Conservation (phyloP, 2,888 invertebrate species). For the Drosophila yooni region DNA sequence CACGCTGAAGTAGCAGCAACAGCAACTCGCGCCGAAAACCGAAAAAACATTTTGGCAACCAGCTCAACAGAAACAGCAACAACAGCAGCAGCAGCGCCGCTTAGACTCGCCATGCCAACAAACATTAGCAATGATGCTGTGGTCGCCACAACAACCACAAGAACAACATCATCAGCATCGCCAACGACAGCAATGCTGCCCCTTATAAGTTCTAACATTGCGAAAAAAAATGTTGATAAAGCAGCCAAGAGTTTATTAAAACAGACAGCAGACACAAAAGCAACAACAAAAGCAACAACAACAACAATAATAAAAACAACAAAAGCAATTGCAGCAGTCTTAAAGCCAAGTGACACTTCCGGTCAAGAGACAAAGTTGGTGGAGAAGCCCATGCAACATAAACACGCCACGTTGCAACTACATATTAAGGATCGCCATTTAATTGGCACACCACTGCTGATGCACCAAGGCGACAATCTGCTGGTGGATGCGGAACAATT, state of each 20-base stretch:
- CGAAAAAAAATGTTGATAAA: constrained; percentile 41
- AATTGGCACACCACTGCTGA: constrained; percentile 84
- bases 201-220: constrained; percentile 48
- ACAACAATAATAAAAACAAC: constrained; percentile 13
- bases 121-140: constrained; percentile 65
- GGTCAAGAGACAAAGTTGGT: constrained; percentile 49
- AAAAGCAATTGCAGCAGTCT: constrained; percentile 15
- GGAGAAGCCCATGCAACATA: constrained; percentile 59
- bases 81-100: constrained; percentile 30
- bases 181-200: constrained; percentile 64
- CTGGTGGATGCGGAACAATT: constrained; percentile 81
- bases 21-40: constrained; percentile 40
- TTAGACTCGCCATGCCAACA: constrained; percentile 49
- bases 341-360: constrained; percentile 54
- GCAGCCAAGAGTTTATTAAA: constrained; percentile 68
- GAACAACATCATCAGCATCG: constrained; percentile 24
- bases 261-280: constrained; percentile 34
- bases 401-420: constrained; percentile 78
- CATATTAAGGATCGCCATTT: constrained; percentile 83
- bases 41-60: constrained; percentile 61
- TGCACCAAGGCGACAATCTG: constrained; percentile 83
- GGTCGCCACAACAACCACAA: constrained; percentile 33
- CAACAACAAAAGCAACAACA: constrained; percentile 24
- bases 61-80: constrained; percentile 29
- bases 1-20: constrained; percentile 38